Evolutionary conservation across 2,888 invertebrate genomes (phyloP).

Genomic region (Drosophila borealis): DNA sequence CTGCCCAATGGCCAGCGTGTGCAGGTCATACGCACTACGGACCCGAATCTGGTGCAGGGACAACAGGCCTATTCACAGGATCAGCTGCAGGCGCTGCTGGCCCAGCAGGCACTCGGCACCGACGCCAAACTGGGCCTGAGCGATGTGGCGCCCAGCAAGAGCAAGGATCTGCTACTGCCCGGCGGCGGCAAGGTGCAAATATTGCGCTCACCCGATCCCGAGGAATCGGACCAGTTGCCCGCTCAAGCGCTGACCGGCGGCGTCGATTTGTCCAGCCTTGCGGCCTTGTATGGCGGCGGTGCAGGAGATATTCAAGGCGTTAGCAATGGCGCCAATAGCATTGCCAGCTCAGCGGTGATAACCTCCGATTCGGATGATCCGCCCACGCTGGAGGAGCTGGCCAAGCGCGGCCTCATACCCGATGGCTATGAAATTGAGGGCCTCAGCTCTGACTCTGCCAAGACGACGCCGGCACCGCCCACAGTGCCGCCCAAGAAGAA

Average conservation of each 20-base stretch:
- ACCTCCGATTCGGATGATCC: slow-evolving; percentile 87
- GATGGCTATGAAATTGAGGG: slow-evolving; percentile 93
- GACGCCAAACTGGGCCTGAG: slow-evolving; percentile 67
- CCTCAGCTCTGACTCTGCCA: slow-evolving; percentile 87
- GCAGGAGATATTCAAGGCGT: slow-evolving; percentile 73
- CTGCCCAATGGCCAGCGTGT: slow-evolving; percentile 91
- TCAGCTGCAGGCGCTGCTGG: slow-evolving; percentile 85
- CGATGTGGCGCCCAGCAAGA: slow-evolving; percentile 83
- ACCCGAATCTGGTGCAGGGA: slow-evolving; percentile 89
- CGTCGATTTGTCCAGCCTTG: slow-evolving; percentile 81
- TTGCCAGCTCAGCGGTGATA: slow-evolving; percentile 85
- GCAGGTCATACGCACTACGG: slow-evolving; percentile 89
- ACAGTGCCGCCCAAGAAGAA: slow-evolving; percentile 89
- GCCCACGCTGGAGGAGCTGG: slow-evolving; percentile 91
- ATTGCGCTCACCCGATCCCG: slow-evolving; percentile 88
- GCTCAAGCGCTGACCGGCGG: slow-evolving; percentile 74
- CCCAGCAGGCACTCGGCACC: slow-evolving; percentile 67
- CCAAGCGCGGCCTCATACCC: slow-evolving; percentile 90
- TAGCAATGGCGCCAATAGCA: slow-evolving; percentile 80
- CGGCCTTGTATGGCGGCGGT: slow-evolving; percentile 80
- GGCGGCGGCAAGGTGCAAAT: slow-evolving; percentile 92
- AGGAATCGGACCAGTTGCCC: slow-evolving; percentile 85
- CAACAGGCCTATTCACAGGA: slow-evolving; percentile 85
- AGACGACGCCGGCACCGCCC: slow-evolving; percentile 84
- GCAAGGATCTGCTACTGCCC: slow-evolving; percentile 89